These are phyloP conservation scores for Lepidonotus clava DNA, from an alignment of 2,888 invertebrate genomes.

Conservation along the genomic window DNA sequence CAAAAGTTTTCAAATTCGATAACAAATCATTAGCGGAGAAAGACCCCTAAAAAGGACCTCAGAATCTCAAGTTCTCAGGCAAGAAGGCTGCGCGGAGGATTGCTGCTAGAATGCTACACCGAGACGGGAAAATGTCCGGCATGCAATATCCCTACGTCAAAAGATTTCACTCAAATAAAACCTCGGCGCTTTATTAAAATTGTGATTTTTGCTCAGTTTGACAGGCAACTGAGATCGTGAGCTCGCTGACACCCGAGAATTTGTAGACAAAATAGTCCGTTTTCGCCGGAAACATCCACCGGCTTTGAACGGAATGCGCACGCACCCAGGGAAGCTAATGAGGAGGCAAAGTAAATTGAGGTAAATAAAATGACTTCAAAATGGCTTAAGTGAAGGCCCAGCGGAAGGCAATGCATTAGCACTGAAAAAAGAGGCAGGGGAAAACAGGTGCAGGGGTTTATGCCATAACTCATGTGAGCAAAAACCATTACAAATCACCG, in stretches of 20 bases:
- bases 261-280: constrained; percentile 17
- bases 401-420: constrained; percentile 5
- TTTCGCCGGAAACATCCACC: background rate
- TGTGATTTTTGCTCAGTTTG: background rate
- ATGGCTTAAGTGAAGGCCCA: background rate
- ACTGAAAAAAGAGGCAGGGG: too few relatives aligned
- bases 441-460: too few relatives aligned
- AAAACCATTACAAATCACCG: too few relatives aligned
- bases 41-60: background rate
- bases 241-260: background rate
- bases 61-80: constrained; percentile 19
- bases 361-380: background rate
- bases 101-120: background rate
- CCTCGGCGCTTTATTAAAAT: constrained; percentile 1
- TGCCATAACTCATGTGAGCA: too few relatives aligned
- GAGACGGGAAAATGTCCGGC: background rate
- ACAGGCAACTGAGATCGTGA: background rate
- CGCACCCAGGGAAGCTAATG: background rate
- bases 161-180: constrained; percentile 32
- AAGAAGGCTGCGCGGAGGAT: too few relatives aligned
- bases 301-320: background rate
- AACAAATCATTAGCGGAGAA: constrained; percentile 45
- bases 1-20: constrained; percentile 49
- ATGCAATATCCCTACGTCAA: background rate
- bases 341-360: background rate